Conservation (phyloP, 2,888 invertebrate genomes). For the Drosophila hamatofila region DNA sequence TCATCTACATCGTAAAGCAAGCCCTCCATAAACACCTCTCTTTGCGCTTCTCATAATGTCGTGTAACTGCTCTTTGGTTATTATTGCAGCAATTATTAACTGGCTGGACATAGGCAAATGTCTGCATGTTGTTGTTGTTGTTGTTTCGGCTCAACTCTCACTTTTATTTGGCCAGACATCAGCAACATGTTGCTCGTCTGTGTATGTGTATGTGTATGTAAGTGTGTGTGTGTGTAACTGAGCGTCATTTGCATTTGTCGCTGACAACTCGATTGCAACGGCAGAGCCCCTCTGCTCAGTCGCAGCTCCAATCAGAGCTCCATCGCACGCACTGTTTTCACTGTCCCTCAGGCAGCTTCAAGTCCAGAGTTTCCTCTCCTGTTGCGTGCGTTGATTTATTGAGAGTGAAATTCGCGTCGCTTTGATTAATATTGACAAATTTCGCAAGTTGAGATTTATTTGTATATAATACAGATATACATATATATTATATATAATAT, state of each 20-base stretch:
- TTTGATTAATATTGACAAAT: slow-evolving; percentile 81
- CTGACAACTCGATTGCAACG: slow-evolving; percentile 49
- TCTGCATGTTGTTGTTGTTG: slow-evolving; percentile 45
- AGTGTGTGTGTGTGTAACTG: slow-evolving; percentile 35
- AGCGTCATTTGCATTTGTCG: slow-evolving; percentile 66
- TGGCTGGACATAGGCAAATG: slow-evolving; percentile 44
- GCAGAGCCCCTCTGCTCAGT: background rate
- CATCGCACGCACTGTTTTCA: slow-evolving; percentile 66
- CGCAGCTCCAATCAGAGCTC: background rate
- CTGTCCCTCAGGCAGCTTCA: slow-evolving; percentile 59
- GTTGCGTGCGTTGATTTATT: slow-evolving; percentile 66
- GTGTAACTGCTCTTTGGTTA: background rate
- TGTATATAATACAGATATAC: background rate
- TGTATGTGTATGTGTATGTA: slow-evolving; percentile 37
- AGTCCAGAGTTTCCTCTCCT: slow-evolving; percentile 34
- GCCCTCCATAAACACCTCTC: slow-evolving; percentile 7
- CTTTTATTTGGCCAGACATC: slow-evolving; percentile 42
- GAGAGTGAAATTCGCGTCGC: slow-evolving; percentile 71
- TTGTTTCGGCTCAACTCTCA: slow-evolving; percentile 55
- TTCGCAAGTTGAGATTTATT: slow-evolving; percentile 39
- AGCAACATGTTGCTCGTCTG: slow-evolving; percentile 40
- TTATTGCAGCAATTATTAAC: slow-evolving; percentile 35
- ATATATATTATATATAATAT: background rate
- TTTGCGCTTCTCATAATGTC: slow-evolving; percentile 19
- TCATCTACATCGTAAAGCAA: background rate